Conservation (phyloP, 1,140 invertebrate species). For the Camponotus vicinus region DNA sequence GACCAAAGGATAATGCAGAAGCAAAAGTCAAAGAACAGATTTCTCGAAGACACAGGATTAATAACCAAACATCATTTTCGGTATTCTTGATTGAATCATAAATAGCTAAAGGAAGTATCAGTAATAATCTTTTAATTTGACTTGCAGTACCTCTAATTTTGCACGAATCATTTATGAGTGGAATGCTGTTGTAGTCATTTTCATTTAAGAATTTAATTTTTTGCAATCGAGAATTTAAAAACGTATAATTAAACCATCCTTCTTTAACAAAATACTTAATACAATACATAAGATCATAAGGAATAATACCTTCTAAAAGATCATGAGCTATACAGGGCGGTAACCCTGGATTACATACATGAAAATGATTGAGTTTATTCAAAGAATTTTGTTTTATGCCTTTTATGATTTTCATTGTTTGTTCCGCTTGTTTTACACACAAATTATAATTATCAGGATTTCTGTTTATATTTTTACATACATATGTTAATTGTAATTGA, state of each 20-base stretch:
- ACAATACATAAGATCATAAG: constrained; percentile 31
- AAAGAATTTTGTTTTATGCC: constrained; percentile 20
- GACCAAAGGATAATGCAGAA: not conserved
- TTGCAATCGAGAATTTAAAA: constrained; percentile 8
- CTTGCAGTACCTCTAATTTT: constrained; percentile 28
- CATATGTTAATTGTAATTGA: not conserved
- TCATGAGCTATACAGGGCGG: constrained; percentile 23
- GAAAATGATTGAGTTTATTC: constrained; percentile 20
- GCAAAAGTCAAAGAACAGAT: constrained; percentile 14
- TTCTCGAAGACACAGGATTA: constrained; percentile 14
- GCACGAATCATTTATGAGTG: not conserved
- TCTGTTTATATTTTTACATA: constrained; percentile 15
- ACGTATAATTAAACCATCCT: not conserved
- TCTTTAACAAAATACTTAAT: constrained; percentile 33
- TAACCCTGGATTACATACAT: constrained; percentile 27
- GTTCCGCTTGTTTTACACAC: not conserved
- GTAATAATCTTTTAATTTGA: constrained; percentile 9
- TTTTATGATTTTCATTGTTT: constrained; percentile 9
- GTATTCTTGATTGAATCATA: constrained; percentile 25
- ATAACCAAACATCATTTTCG: constrained; percentile 12
- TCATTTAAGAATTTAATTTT: not conserved
- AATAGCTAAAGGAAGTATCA: constrained; percentile 23
- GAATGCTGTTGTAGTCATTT: not conserved
- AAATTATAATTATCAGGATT: constrained; percentile 8
- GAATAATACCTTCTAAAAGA: constrained; percentile 27